Percentiles rank a stretch among this genome's conserved stretches.
These are phyloP conservation scores for Seira ritae DNA, from an alignment of 2,888 invertebrate species.

Conservation along the genomic window DNA sequence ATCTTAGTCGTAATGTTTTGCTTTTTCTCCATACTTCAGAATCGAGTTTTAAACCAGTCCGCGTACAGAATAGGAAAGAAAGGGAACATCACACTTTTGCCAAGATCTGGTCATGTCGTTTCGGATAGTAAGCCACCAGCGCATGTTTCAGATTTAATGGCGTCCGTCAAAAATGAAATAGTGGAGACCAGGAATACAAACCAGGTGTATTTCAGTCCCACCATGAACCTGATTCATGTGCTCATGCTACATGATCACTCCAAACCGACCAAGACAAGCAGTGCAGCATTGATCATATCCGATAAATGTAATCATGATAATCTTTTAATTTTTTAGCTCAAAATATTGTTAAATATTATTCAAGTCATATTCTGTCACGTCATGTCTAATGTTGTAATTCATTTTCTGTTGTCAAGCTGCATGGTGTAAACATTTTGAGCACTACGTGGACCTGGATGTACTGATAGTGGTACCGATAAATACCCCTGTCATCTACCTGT, in stretches of 20 bases:
- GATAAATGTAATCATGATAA: neutral
- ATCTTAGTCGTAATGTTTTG: neutral
- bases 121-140: conserved; percentile 37
- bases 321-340: too few species aligned
- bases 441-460: conserved; percentile 69
- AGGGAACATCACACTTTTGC: conserved; percentile 59
- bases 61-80: conserved; percentile 65
- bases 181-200: conserved; percentile 21
- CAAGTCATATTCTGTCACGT: too few species aligned
- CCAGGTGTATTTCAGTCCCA: conserved; percentile 63
- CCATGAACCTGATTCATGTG: conserved; percentile 62
- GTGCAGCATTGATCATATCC: conserved; percentile 61
- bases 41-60: conserved; percentile 68
- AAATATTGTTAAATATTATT: too few species aligned
- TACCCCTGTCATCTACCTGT: conserved; percentile 54
- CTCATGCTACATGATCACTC: conserved; percentile 69
- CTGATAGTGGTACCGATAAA: conserved; percentile 66
- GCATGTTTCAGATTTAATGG: conserved; percentile 36
- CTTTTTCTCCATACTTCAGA: conserved; percentile 40
- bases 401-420: conserved; percentile 66
- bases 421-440: conserved; percentile 71
- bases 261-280: conserved; percentile 57
- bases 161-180: conserved; percentile 37
- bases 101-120: conserved; percentile 48
- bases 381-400: neutral